Percentiles rank a stretch among this genome's conserved stretches.
These are phyloP conservation scores for Psophia crepitans DNA, from an alignment of 2,113 vertebrate genomes.

Conservation along the genomic window DNA sequence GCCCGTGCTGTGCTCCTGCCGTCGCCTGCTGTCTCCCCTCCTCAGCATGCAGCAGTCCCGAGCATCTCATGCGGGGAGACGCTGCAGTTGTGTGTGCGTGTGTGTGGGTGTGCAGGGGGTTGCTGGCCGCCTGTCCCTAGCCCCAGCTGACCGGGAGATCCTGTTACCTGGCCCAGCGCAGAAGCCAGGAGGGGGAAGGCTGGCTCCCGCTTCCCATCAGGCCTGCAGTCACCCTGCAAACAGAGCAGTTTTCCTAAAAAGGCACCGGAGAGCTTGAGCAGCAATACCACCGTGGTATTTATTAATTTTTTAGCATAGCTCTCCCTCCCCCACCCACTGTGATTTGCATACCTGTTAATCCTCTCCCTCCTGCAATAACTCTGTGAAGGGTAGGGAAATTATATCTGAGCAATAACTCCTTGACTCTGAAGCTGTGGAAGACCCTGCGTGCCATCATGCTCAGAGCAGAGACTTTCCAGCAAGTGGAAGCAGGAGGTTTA, in stretches of 20 bases:
- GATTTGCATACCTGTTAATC: constrained; percentile 55
- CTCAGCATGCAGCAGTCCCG: background rate
- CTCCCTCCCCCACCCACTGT: background rate
- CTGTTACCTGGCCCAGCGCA: background rate
- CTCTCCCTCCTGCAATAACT: constrained; percentile 44
- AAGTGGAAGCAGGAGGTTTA: background rate
- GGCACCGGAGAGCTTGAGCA: background rate
- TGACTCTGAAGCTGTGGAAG: background rate
- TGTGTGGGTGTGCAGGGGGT: background rate
- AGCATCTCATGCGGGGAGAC: fast-evolving
- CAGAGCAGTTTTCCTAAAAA: constrained; percentile 7
- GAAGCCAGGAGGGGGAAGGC: background rate
- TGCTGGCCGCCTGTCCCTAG: background rate
- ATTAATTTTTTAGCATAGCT: constrained; percentile 51
- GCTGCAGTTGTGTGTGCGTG: background rate
- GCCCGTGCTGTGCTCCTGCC: background rate
- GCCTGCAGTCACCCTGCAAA: background rate
- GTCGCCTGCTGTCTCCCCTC: background rate
- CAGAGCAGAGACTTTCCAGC: background rate
- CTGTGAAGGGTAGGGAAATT: constrained; percentile 23
- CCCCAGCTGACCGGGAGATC: background rate
- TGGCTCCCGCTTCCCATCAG: background rate
- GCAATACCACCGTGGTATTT: background rate
- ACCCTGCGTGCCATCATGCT: background rate
- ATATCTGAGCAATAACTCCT: background rate